phyloP scores from a whole-genome alignment of 2,888 invertebrate genomes.

The Norana najaformis region DNA sequence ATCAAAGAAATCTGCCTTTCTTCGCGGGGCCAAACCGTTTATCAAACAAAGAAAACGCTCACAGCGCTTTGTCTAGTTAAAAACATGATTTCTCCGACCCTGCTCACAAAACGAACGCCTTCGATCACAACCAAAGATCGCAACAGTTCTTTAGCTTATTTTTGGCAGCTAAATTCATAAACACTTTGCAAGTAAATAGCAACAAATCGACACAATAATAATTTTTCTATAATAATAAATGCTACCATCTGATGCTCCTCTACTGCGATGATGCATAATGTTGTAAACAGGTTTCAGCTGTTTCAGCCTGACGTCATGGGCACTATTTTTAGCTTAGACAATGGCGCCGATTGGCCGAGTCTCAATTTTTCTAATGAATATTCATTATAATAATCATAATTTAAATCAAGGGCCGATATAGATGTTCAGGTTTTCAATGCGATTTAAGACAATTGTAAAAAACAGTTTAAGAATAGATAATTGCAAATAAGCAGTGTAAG shows the following conservation, averaged over 20 bases:
- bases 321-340: not conserved
- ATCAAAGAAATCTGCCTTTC: not conserved
- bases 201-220: not conserved
- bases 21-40: not conserved
- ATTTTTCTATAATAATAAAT: not conserved
- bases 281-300: not conserved
- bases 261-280: not conserved
- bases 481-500: too few species aligned
- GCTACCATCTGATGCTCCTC: not conserved
- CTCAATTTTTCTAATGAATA: too few species aligned
- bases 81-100: not conserved
- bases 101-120: constrained; percentile 16
- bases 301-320: not conserved
- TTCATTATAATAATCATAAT: too few species aligned
- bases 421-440: too few species aligned
- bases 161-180: not conserved
- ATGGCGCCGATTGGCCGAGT: not conserved
- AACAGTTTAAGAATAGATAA: too few species aligned
- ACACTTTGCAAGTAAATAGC: not conserved
- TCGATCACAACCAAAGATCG: not conserved
- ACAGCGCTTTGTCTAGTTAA: not conserved
- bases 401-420: too few species aligned
- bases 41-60: not conserved
- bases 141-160: not conserved
- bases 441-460: too few species aligned